Conservation (phyloP, 2,113 vertebrate species). For the Rhegmatorhina hoffmannsi region DNA sequence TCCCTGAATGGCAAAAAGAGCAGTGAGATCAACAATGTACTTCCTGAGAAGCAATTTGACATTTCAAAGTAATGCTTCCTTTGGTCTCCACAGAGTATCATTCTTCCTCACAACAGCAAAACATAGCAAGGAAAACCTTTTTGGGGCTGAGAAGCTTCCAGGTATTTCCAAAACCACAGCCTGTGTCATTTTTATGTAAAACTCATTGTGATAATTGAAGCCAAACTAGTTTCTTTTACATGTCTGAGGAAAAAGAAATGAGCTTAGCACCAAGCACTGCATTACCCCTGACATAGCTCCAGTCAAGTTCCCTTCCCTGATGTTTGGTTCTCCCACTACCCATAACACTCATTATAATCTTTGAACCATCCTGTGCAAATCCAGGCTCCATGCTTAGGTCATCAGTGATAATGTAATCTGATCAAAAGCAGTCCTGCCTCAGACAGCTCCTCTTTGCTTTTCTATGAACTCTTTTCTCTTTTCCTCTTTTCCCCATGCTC, state of each 20-base stretch:
- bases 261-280: not conserved
- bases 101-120: not conserved
- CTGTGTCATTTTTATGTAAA: not conserved
- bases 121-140: not conserved
- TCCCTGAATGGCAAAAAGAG: not conserved
- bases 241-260: not conserved
- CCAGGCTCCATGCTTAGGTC: not conserved
- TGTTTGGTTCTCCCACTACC: not conserved
- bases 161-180: not conserved
- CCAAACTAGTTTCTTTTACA: not conserved
- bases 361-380: accelerated
- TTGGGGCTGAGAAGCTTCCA: not conserved
- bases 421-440: not conserved
- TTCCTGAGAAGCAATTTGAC: not conserved
- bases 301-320: not conserved
- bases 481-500: not conserved
- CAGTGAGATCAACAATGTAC: not conserved
- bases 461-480: not conserved
- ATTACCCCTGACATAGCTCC: not conserved
- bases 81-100: not conserved
- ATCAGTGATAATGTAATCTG: not conserved
- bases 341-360: not conserved
- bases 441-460: not conserved
- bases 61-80: not conserved
- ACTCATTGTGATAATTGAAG: not conserved